phyloP scores from a whole-genome alignment of 2,888 invertebrate genomes.

The Eutolmus rufibarbis region DNA sequence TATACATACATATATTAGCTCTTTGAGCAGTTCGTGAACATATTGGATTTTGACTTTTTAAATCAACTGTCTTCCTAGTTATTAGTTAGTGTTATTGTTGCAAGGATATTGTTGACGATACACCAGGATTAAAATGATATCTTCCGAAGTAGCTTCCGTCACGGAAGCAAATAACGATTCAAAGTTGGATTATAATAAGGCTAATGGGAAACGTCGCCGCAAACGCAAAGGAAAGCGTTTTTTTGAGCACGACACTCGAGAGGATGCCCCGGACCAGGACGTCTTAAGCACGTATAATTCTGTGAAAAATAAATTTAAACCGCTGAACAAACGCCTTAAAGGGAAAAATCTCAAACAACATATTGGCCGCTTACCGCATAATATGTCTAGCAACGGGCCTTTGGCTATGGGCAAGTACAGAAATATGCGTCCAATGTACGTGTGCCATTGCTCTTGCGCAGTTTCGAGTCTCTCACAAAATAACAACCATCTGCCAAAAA shows the following conservation, averaged over 20 bases:
- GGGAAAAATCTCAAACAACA: background rate
- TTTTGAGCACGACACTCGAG: slow-evolving; percentile 50
- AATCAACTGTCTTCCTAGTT: slow-evolving; percentile 42
- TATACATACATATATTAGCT: background rate
- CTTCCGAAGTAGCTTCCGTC: slow-evolving; percentile 48
- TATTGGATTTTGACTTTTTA: background rate
- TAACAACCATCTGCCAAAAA: slow-evolving; percentile 47
- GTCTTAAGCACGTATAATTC: slow-evolving; percentile 53
- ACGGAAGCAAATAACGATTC: background rate
- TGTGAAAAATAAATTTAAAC: slow-evolving; percentile 59
- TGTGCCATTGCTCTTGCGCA: slow-evolving; percentile 50
- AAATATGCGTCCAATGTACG: slow-evolving; percentile 42
- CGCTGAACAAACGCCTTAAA: slow-evolving; percentile 52
- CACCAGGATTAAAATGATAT: slow-evolving; percentile 53
- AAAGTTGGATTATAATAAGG: background rate
- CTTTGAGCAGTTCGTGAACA: background rate
- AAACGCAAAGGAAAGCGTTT: slow-evolving; percentile 42
- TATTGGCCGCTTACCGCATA: background rate
- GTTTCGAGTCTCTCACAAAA: slow-evolving; percentile 4
- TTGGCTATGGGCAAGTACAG: background rate
- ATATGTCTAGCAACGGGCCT: background rate
- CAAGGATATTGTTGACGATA: background rate
- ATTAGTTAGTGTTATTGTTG: slow-evolving; percentile 1
- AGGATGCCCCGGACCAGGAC: slow-evolving; percentile 13
- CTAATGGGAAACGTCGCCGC: slow-evolving; percentile 26